Conservation (phyloP, 2,888 invertebrate genomes). For the Nemapogon koenigi region DNA sequence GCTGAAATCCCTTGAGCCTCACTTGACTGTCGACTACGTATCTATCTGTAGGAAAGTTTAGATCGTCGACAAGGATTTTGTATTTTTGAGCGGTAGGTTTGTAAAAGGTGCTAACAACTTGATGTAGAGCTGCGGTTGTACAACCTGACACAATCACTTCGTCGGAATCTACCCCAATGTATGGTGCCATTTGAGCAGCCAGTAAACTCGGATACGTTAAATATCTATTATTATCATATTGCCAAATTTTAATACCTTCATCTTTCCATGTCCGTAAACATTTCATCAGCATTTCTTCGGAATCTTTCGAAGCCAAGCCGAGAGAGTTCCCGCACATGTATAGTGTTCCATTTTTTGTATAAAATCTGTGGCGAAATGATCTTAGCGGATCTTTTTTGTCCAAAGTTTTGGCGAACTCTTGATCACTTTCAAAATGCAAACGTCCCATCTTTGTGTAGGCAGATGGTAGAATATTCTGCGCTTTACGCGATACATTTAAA, state of each 20-base stretch:
- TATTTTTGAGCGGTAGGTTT: conserved; percentile 34
- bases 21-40: conserved; percentile 50
- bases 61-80: conserved; percentile 44
- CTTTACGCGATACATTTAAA: too few relatives aligned
- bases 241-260: conserved; percentile 41
- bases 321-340: conserved; percentile 50
- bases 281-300: conserved; percentile 27
- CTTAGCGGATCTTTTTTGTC: conserved; percentile 41
- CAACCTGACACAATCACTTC: conserved; percentile 34
- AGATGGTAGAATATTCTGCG: too few relatives aligned
- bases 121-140: conserved; percentile 41
- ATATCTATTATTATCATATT: conserved; percentile 33
- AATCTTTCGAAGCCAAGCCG: conserved; percentile 42
- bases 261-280: conserved; percentile 37
- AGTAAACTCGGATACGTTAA: conserved; percentile 32
- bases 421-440: conserved; percentile 26
- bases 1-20: conserved; percentile 34
- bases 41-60: conserved; percentile 47
- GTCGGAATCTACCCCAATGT: conserved; percentile 35
- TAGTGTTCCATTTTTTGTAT: conserved; percentile 29
- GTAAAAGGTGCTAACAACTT: conserved; percentile 42
- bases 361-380: conserved; percentile 36
- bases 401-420: conserved; percentile 29
- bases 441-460: too few relatives aligned
- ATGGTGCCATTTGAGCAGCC: conserved; percentile 35